These are phyloP conservation scores for Ectropis grisescens DNA, from an alignment of 1,140 invertebrate species.

Conservation along the genomic window DNA sequence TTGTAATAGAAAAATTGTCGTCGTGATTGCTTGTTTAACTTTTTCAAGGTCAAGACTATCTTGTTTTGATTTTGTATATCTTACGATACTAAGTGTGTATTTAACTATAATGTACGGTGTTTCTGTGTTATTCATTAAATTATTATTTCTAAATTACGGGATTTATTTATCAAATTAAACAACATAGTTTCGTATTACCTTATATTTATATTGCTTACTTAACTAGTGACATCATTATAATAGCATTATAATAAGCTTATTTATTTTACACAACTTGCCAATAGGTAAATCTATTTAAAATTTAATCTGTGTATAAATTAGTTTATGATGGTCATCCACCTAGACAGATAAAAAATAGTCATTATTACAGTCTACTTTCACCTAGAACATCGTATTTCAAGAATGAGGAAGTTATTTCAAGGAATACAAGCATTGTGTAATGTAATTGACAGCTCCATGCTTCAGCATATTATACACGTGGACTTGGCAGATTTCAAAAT, in stretches of 20 bases:
- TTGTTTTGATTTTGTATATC: too few species aligned
- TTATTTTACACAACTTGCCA: slow-evolving; percentile 69
- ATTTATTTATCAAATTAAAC: slow-evolving; percentile 3
- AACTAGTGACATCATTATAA: slow-evolving; percentile 68
- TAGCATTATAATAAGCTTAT: slow-evolving; percentile 69
- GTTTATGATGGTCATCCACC: slow-evolving; percentile 65
- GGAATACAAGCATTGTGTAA: slow-evolving; percentile 60
- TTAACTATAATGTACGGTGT: background rate
- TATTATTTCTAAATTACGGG: slow-evolving; percentile 3
- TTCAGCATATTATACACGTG: slow-evolving; percentile 60
- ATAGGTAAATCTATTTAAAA: slow-evolving; percentile 64
- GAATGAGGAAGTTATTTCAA: slow-evolving; percentile 52
- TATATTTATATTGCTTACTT: slow-evolving; percentile 70
- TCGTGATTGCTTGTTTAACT: too few species aligned
- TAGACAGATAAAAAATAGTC: slow-evolving; percentile 68
- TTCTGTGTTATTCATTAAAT: background rate
- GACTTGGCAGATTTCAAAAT: slow-evolving; percentile 56
- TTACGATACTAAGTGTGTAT: too few species aligned
- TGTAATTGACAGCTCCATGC: slow-evolving; percentile 63
- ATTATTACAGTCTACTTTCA: slow-evolving; percentile 61
- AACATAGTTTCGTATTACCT: slow-evolving; percentile 37
- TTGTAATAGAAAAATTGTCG: too few species aligned
- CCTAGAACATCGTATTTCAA: slow-evolving; percentile 49
- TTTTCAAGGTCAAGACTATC: too few species aligned
- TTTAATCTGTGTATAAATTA: slow-evolving; percentile 69